Evolutionary conservation across 2,797 vertebrate genomes (phyloP).

Genomic region (Sparidentex hasta): DNA sequence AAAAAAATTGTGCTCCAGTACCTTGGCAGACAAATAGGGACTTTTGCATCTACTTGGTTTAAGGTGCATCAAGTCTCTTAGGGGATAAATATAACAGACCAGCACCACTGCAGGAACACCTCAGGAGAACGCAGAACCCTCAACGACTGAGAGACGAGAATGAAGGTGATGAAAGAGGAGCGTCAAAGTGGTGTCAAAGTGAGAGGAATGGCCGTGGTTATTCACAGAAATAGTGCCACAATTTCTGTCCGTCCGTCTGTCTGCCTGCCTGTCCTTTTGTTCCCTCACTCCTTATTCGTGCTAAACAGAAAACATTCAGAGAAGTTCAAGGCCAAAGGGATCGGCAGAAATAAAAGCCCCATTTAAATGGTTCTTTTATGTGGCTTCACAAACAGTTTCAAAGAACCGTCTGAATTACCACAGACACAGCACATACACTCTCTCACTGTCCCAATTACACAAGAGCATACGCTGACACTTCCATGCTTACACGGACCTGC

Average conservation of each 20-base stretch:
- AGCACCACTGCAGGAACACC: constrained; percentile 51
- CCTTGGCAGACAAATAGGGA: constrained; percentile 53
- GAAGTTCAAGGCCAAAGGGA: constrained; percentile 64
- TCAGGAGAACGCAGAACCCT: constrained; percentile 52
- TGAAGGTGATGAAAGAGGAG: constrained; percentile 59
- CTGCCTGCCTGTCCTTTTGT: constrained; percentile 7
- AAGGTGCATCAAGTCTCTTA: constrained; percentile 60
- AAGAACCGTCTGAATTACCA: constrained; percentile 46
- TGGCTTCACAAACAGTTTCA: constrained; percentile 55
- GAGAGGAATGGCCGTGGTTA: constrained; percentile 38
- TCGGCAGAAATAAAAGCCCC: constrained; percentile 46
- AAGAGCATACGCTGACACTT: constrained; percentile 20
- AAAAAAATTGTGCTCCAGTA: constrained; percentile 29
- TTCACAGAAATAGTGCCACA: constrained; percentile 19
- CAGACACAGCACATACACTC: constrained; percentile 29
- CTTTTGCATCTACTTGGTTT: constrained; percentile 55
- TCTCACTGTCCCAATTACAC: constrained; percentile 40
- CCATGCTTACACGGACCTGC: constrained; percentile 41
- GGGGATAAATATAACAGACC: constrained; percentile 58
- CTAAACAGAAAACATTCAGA: constrained; percentile 30
- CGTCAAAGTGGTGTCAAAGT: constrained; percentile 51
- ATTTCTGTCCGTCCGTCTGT: constrained; percentile 1
- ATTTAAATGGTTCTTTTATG: constrained; percentile 59
- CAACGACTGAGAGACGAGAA: constrained; percentile 39
- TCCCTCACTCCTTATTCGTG: constrained; percentile 8